These are phyloP conservation scores for Rotaria macrura DNA, from an alignment of 2,888 invertebrate species.

Conservation along the genomic window DNA sequence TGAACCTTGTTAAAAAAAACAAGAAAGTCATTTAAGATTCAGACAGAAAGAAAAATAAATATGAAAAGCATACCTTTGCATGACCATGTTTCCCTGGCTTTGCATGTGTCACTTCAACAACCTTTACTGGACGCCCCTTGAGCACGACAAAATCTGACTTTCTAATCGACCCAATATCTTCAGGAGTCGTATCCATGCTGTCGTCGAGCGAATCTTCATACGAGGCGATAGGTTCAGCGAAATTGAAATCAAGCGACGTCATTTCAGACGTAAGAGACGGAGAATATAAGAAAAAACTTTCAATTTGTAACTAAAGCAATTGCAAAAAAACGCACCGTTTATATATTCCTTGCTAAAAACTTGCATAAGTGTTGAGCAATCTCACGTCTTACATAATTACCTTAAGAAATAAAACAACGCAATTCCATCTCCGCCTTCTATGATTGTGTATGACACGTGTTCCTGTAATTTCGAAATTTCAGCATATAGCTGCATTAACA, in stretches of 20 bases:
- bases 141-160: neutral
- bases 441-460: neutral
- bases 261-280: neutral
- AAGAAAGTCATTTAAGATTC: neutral
- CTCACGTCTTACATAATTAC: neutral
- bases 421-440: neutral
- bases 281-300: neutral
- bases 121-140: neutral
- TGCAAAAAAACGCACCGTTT: neutral
- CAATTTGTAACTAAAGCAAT: neutral
- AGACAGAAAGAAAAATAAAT: neutral
- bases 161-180: neutral
- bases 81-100: slow-evolving; percentile 9
- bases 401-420: neutral
- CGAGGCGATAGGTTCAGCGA: slow-evolving; percentile 12
- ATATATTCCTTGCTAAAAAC: neutral
- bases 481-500: no score
- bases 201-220: neutral
- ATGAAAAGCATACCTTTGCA: neutral
- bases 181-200: neutral
- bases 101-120: neutral
- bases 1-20: neutral
- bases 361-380: neutral
- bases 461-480: neutral
- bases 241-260: slow-evolving; percentile 20